Base-by-base conservation (phyloP, 2,113 vertebrate genomes). In the Notiomystis cincta region DNA sequence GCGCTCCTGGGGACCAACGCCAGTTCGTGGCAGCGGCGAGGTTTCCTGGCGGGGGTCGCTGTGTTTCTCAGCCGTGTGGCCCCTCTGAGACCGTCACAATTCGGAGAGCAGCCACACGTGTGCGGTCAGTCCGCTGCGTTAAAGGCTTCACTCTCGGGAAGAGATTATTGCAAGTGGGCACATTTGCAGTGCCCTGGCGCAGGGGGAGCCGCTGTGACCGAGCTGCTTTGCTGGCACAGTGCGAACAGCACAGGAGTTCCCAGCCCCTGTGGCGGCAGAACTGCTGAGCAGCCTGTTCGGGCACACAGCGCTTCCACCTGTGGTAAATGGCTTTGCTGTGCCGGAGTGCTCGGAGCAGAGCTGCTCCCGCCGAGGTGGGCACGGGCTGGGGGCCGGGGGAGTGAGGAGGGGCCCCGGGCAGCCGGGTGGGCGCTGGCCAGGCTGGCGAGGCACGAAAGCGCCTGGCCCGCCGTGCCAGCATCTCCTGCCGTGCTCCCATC, bases 31-130 rank as follows among this genome's bases (percentile, higher is more conserved):
- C 13, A 7, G 27, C 0, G 2, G n/a, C 7, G 50, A n/a, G 37
- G 33, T 56, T 35, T 37, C 85, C 31, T 4, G 12, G 62, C 61
- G 24, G 0, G 3, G 38, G 70, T 31, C 54, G 4, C 30, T 21
- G 48, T 6, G 40, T 48, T 89, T 47, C 70, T 35, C 33, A 18
- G 54, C 15, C 20, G 13, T 0, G 44, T 2, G 42, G 19, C 37
- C 67, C n/a, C 62, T 51, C 38, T 0, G 44, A 70, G 47, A 7
- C 0, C 33, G 35, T 1, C 60, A 51, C 2, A 4, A 8, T 1
- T 40, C 13, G 0, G 20, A 38, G 6, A 24, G 13, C 5, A 75
- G 40, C n/a, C 65, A 8, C 38, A 1, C 4, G 31, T 1, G 14
- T 18, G 44, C 2, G 47, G 17, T 60, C 33, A 6, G 27, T 35